Conservation (phyloP, 1,140 invertebrate genomes). For the Rhagoletis pomonella region DNA sequence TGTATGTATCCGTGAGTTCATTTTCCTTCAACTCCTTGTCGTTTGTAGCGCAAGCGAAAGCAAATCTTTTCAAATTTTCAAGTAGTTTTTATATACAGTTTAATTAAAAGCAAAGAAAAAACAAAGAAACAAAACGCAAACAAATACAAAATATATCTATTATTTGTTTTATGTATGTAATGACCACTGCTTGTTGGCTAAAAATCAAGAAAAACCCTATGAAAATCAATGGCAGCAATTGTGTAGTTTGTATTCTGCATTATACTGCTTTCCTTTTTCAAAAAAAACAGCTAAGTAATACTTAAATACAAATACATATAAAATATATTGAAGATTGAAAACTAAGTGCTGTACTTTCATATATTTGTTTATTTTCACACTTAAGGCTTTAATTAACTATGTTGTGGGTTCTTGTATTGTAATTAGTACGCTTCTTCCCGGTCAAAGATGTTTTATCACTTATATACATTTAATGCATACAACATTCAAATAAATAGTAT, state of each 20-base stretch:
- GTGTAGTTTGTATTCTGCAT: constrained; percentile 8
- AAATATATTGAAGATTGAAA: background rate
- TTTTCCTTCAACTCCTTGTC: constrained; percentile 13
- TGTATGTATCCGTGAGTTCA: background rate
- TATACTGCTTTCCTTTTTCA: constrained; percentile 16
- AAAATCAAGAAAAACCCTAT: constrained; percentile 18
- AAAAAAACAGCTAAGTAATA: constrained; percentile 9
- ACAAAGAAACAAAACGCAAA: background rate
- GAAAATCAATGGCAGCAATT: background rate
- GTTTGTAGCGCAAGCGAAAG: constrained; percentile 18
- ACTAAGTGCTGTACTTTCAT: background rate
- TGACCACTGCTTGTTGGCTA: constrained; percentile 37
- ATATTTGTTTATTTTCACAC: background rate
- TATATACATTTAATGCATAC: constrained; percentile 15
- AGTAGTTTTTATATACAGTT: background rate
- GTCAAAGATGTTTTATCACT: background rate
- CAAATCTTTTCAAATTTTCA: constrained; percentile 12
- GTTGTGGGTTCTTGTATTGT: constrained; percentile 44
- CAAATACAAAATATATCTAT: background rate
- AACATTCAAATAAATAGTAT: too few relatives aligned
- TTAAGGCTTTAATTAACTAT: background rate
- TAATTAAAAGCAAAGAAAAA: background rate
- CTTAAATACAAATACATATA: background rate
- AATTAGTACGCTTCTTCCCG: constrained; percentile 22
- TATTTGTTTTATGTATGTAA: background rate